Evolutionary conservation across 2,113 vertebrate genomes (phyloP), one percentile per base, ranked within the genome.

Genomic region (Sardina pilchardus): DNA sequence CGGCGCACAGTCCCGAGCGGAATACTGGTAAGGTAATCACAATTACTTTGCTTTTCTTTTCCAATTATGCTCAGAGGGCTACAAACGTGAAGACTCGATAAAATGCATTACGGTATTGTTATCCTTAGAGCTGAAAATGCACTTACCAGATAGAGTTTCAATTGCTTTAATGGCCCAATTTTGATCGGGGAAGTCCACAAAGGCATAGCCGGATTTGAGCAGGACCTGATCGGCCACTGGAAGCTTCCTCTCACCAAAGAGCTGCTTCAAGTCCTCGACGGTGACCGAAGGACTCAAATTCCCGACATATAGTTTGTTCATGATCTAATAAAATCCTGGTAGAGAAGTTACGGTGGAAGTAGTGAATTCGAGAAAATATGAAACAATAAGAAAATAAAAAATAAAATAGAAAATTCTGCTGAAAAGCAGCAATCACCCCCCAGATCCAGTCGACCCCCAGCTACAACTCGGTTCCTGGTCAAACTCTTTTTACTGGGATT

Each of bases 241-340:
- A 87, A 98, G 96, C 94, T 97, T 94, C 92, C 93, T 95, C 93
- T 97, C 96, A 91, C 93, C 94, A 90, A 98, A 98, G 94, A 97
- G 96, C 95, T 96, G 95, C 94, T 95, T 95, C 91, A 98, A 96
- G 94, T 98, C 97, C 92, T 97, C 96, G 94, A 96, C 96, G 85
- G 97, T 98, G 93, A 96, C 96, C 93, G 96, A 96, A 93, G 96
- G 96, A 95, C 97, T 98, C 95, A 98, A 95, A 96, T 98, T 98
- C 93, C 97, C 97, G 91, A 98, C 95, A 95, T 97, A 97, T 91
- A 98, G 97, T 96, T 97, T 97, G 96, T 97, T 97, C 97, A 98
- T 98, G 96, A 78, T 78, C 71, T 95, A 92, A 91, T 86, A 90
- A 89, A 94, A 93, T 92, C 91, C 93, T 90, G 89, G 89, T 90